A percentile compares a stretch with the other conserved stretches of the same genome.
phyloP scores from a whole-genome alignment of 2,888 invertebrate species.

The Rhyacophila evoluta region DNA sequence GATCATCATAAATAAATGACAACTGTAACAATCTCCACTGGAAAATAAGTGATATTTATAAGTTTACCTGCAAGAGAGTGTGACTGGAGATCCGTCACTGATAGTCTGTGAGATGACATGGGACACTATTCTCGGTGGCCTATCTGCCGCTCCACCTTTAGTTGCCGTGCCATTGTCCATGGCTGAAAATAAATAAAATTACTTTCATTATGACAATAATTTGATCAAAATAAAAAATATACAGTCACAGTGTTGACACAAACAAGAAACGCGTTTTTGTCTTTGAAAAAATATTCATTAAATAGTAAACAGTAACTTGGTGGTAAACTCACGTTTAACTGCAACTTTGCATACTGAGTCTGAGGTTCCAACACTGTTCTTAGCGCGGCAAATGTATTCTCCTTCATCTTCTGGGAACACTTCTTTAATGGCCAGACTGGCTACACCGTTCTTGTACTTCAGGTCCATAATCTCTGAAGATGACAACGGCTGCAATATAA shows the following conservation, averaged over 20 bases:
- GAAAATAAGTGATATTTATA: no score
- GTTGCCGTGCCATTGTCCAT: conserved; percentile 71
- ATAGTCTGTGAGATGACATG: conserved; percentile 85
- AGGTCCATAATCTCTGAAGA: conserved; percentile 90
- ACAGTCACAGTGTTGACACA: no score
- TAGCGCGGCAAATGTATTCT: conserved; percentile 89
- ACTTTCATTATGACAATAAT: no score
- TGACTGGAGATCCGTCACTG: conserved; percentile 90
- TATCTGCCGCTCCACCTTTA: conserved; percentile 74
- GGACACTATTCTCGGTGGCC: conserved; percentile 88
- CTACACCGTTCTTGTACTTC: conserved; percentile 91
- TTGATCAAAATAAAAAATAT: no score
- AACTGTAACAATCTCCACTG: no score
- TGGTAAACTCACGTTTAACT: conserved; percentile 79
- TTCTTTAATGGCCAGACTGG: conserved; percentile 89
- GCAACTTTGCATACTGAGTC: conserved; percentile 88
- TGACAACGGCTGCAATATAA: conserved; percentile 65
- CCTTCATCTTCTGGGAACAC: conserved; percentile 97
- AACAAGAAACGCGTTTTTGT: no score
- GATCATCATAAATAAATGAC: no score
- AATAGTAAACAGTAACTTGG: neutral
- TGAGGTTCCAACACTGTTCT: conserved; percentile 88
- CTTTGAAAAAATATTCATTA: no score
- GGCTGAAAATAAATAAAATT: conserved; percentile 63
- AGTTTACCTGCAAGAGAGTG: conserved; percentile 78